Evolutionary conservation across 2,113 vertebrate genomes (phyloP), one percentile per base, ranked within the genome.

Genomic region (Heteronetta atricapilla): DNA sequence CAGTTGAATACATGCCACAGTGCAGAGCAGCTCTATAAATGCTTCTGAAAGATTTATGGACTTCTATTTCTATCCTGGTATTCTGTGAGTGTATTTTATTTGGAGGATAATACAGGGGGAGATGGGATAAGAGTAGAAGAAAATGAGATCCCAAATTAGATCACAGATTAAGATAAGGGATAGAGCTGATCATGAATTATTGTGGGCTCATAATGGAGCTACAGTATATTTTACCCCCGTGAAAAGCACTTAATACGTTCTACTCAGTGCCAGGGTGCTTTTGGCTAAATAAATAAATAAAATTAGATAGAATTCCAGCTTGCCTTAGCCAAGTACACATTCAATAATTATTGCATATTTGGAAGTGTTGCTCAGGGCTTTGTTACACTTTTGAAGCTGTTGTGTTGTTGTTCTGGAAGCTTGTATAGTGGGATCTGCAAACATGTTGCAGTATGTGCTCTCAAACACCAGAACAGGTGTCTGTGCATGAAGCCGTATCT

Each of bases 21-120:
- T 94, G 75, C 89, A 96, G 96, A 97, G 91, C 42, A 91, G 86
- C 82, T 92, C 93, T 95, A 78, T 86, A 93, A 96, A 96, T 44
- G 88, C 23, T 93, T 90, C 90, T 91, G 89, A 97, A 95, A 96
- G 89, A 93, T 97, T 97, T 83, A 96, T 97, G 52, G 88, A 86
- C 62, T 95, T 96, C 92, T 95, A 31, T 75, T 93, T 97, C 86
- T 87, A 77, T 90, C 95, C 96, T 95, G 82, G 90, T 97, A 77
- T 97, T 97, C 70, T 80, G 59, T 85, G 70, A 94, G 40, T 10
- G 44, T 83, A 94, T 97, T 97, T 98, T 96, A 95, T 97, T 96
- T 96, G 92, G 68, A 91, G 82, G 85, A 73, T 90, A 88, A 96
- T 89, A 82, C 60, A 88, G 74, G 40, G 82, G 87, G 91, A 91